phyloP scores from a whole-genome alignment of 2,888 invertebrate genomes.

The Diarsia rubi region DNA sequence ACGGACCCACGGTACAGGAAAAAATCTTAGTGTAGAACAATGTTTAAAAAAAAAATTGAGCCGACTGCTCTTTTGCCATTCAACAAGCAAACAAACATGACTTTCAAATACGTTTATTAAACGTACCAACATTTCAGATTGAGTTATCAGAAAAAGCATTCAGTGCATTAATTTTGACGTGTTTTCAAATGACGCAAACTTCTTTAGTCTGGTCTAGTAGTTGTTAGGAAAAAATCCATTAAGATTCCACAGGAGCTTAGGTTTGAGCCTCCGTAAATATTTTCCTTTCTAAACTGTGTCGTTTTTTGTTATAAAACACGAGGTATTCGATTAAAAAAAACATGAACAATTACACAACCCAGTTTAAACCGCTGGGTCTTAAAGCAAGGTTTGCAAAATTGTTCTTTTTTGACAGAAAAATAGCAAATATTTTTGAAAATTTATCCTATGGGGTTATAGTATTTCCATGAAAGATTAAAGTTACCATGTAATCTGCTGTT shows the following conservation, averaged over 20 bases:
- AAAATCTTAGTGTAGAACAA: too few relatives aligned
- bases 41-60: background rate
- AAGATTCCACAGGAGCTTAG: slow-evolving; percentile 1
- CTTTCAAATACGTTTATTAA: slow-evolving; percentile 2
- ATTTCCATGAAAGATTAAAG: too few relatives aligned
- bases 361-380: background rate
- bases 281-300: background rate
- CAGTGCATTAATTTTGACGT: slow-evolving; percentile 38
- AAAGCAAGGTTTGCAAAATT: background rate
- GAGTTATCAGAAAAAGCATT: slow-evolving; percentile 25
- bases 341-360: background rate
- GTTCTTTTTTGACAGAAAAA: background rate
- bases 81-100: background rate
- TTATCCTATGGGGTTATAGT: too few relatives aligned
- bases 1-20: too few relatives aligned
- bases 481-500: background rate
- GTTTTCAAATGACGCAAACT: background rate
- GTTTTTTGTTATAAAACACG: background rate
- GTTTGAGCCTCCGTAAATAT: slow-evolving; percentile 6
- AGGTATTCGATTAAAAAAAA: background rate
- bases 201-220: background rate
- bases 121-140: slow-evolving; percentile 5
- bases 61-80: background rate
- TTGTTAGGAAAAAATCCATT: slow-evolving; percentile 17
- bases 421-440: background rate